Evolutionary conservation across 2,797 vertebrate species (phyloP), one percentile per base, ranked within the genome.

Genomic region (Enteromius trimaculatus): DNA sequence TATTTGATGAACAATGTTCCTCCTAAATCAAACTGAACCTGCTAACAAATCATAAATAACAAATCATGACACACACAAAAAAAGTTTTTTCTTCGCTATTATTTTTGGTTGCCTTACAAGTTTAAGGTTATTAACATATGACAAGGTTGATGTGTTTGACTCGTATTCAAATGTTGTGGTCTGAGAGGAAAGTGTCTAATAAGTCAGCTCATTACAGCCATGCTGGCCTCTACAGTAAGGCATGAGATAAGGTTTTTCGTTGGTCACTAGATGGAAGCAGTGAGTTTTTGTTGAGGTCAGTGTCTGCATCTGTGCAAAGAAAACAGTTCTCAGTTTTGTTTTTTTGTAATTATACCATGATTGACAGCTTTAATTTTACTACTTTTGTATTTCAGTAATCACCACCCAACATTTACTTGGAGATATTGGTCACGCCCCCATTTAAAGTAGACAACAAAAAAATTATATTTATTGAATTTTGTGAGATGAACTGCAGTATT

Each of bases 191-290:
- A 60, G 49, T 14, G 9, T 19, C 9, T 8, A 34, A 2, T 64
- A 72, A 80, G 14, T 44, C 29, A 64, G 7, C 37, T 47, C 60
- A 47, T 9, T 44, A 44, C 31, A 49, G 47, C 39, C 69, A 21
- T 13, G 21, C 42, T 64, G 19, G 29, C 31, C 3, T 74, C 34
- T 3, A 0, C 31, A 58, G 44, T 68, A 39, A 58, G 14, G 4
- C 17, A 23, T 44, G 2, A 1, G 47, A 37, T 64, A 0, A 13
- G 60, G 16, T 75, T 19, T 29, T 21, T 26, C 2, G 0, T 51
- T 72, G 5, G 0, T 86, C 93, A 91, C 90, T 91, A 93, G 93
- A 84, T 93, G 92, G 91, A 88, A 87, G 66, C 86, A 92, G 88
- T 85, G 88, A 88, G 80, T 86, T 82, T 85, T 26, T 81, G 77